Base-by-base conservation (phyloP, 2,113 vertebrate species). In the Pachycephala philippinensis region DNA sequence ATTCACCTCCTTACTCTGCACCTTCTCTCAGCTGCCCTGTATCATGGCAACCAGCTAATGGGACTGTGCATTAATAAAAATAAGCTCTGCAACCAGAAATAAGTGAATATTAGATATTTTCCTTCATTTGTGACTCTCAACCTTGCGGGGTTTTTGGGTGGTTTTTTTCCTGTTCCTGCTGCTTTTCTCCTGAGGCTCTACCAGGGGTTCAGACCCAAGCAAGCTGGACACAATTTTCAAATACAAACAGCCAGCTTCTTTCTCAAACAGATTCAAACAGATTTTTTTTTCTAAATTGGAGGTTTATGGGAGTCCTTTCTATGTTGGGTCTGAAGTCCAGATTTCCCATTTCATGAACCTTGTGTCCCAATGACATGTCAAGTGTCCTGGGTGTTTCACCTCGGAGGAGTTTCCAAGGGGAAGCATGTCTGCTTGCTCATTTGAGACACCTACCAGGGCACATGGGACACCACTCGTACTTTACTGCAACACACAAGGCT, bases 11-110 rank as follows among this genome's bases (percentile, higher is more conserved):
- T 66, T 35, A 39, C 59, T 87, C 89, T 77, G 42, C 52, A 94
- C 83, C 86, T 92, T 84, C 47, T 86, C 75, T 93, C 61, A 68
- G 71, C 59, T 84, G 71, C 18, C 79, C 90, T 84, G 83, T 95
- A 87, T 30, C 92, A 93, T 81, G 88, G 93, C 95, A 97, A 93
- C 92, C 79, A 87, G 83, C 64, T 84, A 59, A 37, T 66, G 57
- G 68, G 71, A 64, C 52, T 75, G 26, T 50, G 44, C 54, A 40
- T 78, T 93, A 80, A 81, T 68, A 92, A 71, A 92, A 96, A 84
- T 47, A 92, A 96, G 65, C 70, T 89, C 77, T 85, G 69, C 42
- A 93, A 84, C 60, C 61, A 92, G 72, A 94, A 82, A 92, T 66
- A 78, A 93, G 72, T n/a, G 35, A 89, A 64, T 82, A 64, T 75